Conservation (phyloP, 2,797 vertebrate species). For the Podargus strigoides region DNA sequence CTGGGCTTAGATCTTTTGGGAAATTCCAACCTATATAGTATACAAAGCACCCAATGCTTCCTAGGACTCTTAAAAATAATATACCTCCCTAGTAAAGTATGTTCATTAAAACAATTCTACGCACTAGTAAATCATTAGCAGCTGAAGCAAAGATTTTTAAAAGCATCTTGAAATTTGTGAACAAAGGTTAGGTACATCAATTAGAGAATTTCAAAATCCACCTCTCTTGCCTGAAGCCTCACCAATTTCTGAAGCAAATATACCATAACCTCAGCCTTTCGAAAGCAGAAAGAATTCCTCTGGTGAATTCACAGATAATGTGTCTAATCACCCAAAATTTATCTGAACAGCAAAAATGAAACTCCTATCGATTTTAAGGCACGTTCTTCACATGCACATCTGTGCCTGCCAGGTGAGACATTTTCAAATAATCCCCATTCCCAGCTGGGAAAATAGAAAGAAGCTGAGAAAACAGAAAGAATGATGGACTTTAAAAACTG, state of each 20-base stretch:
- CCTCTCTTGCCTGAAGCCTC: neutral
- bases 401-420: neutral
- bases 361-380: neutral
- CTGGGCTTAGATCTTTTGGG: neutral
- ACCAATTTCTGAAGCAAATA: neutral
- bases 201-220: neutral
- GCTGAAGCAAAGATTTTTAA: neutral
- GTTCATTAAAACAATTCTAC: neutral
- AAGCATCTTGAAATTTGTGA: neutral
- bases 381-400: neutral
- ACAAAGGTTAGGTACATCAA: neutral
- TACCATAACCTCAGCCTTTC: neutral
- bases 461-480: neutral
- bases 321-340: neutral
- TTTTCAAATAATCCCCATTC: neutral
- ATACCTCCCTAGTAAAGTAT: neutral
- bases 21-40: accelerated
- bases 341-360: neutral
- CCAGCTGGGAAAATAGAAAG: neutral
- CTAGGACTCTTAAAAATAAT: neutral
- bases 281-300: neutral
- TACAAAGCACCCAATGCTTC: neutral
- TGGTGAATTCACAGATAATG: neutral
- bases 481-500: neutral
- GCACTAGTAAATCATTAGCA: neutral